A percentile compares a stretch with the other conserved stretches of the same genome.
Conservation (phyloP, 1,140 invertebrate genomes). For the Oedothorax gibbosus region DNA sequence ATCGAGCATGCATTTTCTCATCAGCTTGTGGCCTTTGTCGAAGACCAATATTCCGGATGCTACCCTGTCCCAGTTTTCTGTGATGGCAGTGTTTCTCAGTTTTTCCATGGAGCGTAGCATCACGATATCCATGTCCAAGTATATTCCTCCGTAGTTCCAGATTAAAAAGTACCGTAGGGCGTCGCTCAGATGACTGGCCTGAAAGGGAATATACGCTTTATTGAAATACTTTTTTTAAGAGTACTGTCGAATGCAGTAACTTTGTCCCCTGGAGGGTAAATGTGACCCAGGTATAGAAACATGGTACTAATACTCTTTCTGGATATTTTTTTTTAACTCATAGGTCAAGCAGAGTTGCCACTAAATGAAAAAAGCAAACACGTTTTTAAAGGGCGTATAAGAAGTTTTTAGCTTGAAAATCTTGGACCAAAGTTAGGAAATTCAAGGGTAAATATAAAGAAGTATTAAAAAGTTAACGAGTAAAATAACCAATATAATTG, state of each 20-base stretch:
- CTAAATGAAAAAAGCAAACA: too few relatives aligned
- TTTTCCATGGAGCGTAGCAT: constrained; percentile 71
- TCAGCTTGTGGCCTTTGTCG: constrained; percentile 72
- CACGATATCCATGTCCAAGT: constrained; percentile 82
- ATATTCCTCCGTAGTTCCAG: constrained; percentile 83
- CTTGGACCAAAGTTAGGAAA: too few relatives aligned
- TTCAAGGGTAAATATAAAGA: too few relatives aligned
- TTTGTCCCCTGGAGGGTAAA: neutral
- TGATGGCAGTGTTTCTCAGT: constrained; percentile 39
- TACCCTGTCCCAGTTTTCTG: constrained; percentile 74
- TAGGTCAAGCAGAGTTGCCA: too few relatives aligned
- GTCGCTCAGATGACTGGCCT: constrained; percentile 60
- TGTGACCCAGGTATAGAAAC: neutral
- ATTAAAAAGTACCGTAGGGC: constrained; percentile 77
- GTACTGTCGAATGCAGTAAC: neutral
- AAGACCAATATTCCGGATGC: constrained; percentile 78
- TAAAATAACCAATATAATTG: too few relatives aligned
- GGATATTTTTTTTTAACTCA: too few relatives aligned
- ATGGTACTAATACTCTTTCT: too few relatives aligned
- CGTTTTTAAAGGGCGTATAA: too few relatives aligned
- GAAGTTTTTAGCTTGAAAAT: too few relatives aligned
- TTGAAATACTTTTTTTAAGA: neutral
- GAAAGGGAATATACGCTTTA: constrained; percentile 1
- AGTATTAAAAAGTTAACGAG: too few relatives aligned
- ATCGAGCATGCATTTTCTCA: constrained; percentile 74